Base-by-base conservation (phyloP, 2,797 vertebrate genomes). In the Loriculus beryllinus region DNA sequence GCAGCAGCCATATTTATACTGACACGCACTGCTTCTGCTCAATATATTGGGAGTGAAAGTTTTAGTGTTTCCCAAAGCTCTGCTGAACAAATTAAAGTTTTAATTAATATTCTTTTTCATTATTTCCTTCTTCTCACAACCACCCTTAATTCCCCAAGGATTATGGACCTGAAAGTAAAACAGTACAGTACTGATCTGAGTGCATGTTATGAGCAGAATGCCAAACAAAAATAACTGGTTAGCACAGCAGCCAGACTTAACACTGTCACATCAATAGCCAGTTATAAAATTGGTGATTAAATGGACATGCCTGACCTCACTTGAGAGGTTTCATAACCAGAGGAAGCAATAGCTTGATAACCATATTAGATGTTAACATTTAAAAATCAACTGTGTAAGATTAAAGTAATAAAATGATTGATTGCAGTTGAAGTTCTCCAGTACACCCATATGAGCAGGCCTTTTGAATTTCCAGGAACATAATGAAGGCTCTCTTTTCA, bases 131-230 rank as follows among this genome's bases (percentile, higher is more conserved):
- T 37, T 16, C 31, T 4, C 9, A 8, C 9, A 15, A 22, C 21
- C 20, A 0, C 29, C 5, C 14, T 7, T 9, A n/a, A 0, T 2
- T 3, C 23, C 29, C 29, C 28, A 14, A 52, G 21, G 33, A 45
- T 68, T 40, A n/a, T 0, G 2, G 45, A 29, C 10, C 39, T 6
- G 14, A 63, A 72, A 65, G 52, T 22, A 31, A 67, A 63, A 6
- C 9, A 21, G 10, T 1, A 5, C 10, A 40, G 35, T 6, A 14
- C 6, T 1, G 2, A 17, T 62, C 14, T 42, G 21, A 62, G 43
- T 9, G 23, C 9, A 4, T 3, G 1, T 12, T n/a, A 17, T 1
- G 7, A 89, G 22, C 52, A 31, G 52, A 87, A 80, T 25, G 15
- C 21, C 60, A 69, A 16, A 14, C 7, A 35, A 42, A 82, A 74